phyloP scores from a whole-genome alignment of 2,888 invertebrate species.

The Spatulosminthurus flaviceps region DNA sequence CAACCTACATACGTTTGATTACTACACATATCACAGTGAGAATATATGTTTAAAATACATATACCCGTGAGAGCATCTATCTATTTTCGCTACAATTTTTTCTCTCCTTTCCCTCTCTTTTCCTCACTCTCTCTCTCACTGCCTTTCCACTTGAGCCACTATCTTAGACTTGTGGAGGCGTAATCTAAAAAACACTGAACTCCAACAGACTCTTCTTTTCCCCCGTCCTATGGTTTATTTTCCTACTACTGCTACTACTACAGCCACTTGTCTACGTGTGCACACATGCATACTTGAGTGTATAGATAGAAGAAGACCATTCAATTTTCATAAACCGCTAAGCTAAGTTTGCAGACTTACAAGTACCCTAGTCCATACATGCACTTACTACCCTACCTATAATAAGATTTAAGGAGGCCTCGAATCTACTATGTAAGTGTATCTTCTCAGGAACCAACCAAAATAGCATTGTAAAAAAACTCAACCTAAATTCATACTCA shows the following conservation, averaged over 20 bases:
- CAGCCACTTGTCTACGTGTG: neutral
- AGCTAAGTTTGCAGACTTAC: neutral
- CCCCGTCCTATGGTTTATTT: neutral
- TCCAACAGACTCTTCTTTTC: slow-evolving; percentile 4
- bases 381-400: no score
- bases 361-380: no score
- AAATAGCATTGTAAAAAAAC: neutral
- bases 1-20: no score
- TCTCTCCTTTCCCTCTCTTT: slow-evolving; percentile 22
- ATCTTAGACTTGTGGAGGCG: slow-evolving; percentile 9
- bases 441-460: neutral
- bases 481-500: no score
- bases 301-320: neutral
- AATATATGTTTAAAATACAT: no score
- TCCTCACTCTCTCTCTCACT: slow-evolving; percentile 15
- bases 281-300: no score
- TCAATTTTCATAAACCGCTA: slow-evolving; percentile 10
- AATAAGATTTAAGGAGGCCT: no score
- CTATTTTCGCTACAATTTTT: slow-evolving; percentile 19
- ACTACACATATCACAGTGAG: no score
- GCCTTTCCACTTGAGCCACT: slow-evolving; percentile 21
- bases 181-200: slow-evolving; percentile 14
- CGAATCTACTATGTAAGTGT: no score
- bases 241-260: no score
- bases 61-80: no score